A percentile compares a stretch with the other conserved stretches of the same genome.
phyloP scores from a whole-genome alignment of 2,113 vertebrate genomes.

The Sus scrofa region DNA sequence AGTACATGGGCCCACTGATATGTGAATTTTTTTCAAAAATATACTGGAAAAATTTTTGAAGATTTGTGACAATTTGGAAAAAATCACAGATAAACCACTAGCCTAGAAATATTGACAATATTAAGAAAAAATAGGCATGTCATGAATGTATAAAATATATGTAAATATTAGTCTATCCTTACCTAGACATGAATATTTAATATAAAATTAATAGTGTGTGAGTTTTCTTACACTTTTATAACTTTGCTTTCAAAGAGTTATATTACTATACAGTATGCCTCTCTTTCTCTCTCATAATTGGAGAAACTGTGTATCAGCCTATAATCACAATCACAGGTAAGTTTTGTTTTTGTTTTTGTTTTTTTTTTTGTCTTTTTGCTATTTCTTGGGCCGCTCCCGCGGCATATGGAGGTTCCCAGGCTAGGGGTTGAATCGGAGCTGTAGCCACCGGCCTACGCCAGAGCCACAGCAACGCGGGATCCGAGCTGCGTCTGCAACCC shows the following conservation, averaged over 20 bases:
- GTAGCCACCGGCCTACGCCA: no score
- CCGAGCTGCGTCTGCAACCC: no score
- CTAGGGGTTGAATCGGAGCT: no score
- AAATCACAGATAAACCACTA: neutral
- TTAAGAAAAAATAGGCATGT: neutral
- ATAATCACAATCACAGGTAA: neutral
- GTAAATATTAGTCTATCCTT: neutral
- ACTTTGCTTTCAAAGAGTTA: neutral
- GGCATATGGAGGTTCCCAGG: no score
- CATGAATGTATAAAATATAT: neutral
- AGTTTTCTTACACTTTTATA: neutral
- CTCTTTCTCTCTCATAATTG: neutral
- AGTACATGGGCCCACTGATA: neutral
- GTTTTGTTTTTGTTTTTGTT: no score
- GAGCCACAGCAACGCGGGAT: no score
- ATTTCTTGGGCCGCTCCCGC: no score
- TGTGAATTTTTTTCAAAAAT: neutral
- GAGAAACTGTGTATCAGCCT: neutral
- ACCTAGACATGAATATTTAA: neutral
- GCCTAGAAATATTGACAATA: neutral
- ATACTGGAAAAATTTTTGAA: neutral
- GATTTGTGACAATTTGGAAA: neutral
- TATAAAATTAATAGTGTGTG: neutral
- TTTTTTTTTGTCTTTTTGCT: no score
- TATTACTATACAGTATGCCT: neutral